Conservation (phyloP, 2,888 invertebrate genomes). For the Scaptodrosophila latifasciaeformis region DNA sequence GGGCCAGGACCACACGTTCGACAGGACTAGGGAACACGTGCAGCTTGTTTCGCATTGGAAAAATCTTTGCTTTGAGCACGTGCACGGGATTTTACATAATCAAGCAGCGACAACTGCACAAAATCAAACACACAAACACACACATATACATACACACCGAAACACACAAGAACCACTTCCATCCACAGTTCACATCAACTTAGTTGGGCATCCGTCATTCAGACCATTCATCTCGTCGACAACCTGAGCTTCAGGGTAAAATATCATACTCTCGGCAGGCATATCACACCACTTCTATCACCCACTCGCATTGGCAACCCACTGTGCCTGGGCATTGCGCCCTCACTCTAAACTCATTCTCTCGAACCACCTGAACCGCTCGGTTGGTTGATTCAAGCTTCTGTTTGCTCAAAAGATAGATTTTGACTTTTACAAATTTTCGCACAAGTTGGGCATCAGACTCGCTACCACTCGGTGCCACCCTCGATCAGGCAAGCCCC, state of each 20-base stretch:
- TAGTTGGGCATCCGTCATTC: too few relatives aligned
- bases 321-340: constrained; percentile 1
- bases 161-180: constrained; percentile 13
- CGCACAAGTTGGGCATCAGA: constrained; percentile 49
- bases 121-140: constrained; percentile 28
- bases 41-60: constrained; percentile 68
- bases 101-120: constrained; percentile 53
- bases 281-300: constrained; percentile 2
- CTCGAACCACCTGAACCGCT: constrained; percentile 19
- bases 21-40: constrained; percentile 44
- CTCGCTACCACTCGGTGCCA: not conserved
- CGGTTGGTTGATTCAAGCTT: too few relatives aligned
- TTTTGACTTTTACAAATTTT: constrained; percentile 70
- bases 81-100: constrained; percentile 72
- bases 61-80: constrained; percentile 73
- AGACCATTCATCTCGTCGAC: constrained; percentile 14
- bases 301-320: constrained; percentile 13
- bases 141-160: constrained; percentile 8
- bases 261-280: too few relatives aligned
- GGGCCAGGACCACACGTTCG: constrained; percentile 19
- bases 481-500: too few relatives aligned
- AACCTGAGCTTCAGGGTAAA: constrained; percentile 47
- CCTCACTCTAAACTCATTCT: too few relatives aligned
- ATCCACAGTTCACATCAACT: constrained; percentile 5
- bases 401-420: constrained; percentile 68